Conservation (phyloP, 2,113 vertebrate species). For the Symphodus melops region DNA sequence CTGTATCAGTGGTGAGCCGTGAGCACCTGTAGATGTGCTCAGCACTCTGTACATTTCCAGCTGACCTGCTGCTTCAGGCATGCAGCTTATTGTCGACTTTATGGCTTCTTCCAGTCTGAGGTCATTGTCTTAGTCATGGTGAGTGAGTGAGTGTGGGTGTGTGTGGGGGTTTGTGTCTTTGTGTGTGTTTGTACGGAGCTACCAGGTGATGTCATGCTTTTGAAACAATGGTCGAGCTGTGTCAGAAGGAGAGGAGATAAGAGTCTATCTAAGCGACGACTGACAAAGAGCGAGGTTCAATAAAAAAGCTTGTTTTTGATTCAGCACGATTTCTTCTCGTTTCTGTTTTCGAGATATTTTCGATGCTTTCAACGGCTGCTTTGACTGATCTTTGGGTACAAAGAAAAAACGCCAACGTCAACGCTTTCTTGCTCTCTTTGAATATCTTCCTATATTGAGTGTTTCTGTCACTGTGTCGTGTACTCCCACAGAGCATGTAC, state of each 20-base stretch:
- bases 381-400: too few species aligned
- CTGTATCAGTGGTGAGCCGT: not conserved
- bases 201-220: slow-evolving; percentile 61
- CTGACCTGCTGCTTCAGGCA: slow-evolving; percentile 37
- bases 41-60: slow-evolving; percentile 15
- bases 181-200: slow-evolving; percentile 14
- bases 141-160: too few species aligned
- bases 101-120: slow-evolving; percentile 25
- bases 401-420: too few species aligned
- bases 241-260: slow-evolving; percentile 37
- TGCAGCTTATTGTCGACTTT: slow-evolving; percentile 15
- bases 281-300: not conserved
- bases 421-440: too few species aligned
- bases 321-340: not conserved
- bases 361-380: too few species aligned
- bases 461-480: too few species aligned
- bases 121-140: slow-evolving; percentile 46
- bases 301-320: too few species aligned
- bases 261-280: slow-evolving; percentile 18
- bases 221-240: slow-evolving; percentile 53
- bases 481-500: slow-evolving; percentile 80
- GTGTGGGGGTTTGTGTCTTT: slow-evolving; percentile 7
- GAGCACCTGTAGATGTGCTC: slow-evolving; percentile 23
- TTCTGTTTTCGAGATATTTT: too few species aligned
- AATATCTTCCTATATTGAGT: too few species aligned